Base-by-base conservation (phyloP, 2,797 vertebrate genomes). In the Ataeniobius toweri region DNA sequence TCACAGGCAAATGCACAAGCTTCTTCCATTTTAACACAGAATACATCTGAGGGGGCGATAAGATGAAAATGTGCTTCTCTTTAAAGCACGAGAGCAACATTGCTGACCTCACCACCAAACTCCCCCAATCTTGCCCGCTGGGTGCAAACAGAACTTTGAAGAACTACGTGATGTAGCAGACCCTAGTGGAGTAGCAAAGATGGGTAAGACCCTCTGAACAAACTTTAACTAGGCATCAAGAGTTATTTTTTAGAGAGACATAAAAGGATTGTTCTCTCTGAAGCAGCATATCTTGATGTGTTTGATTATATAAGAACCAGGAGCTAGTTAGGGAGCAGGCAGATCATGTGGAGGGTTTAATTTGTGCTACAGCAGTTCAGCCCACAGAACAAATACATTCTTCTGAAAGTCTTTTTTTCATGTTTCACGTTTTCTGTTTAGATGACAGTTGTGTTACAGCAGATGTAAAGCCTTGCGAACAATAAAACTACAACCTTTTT, bases 21-120 rank as follows among this genome's bases (percentile, higher is more conserved):
- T 12, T 67, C 65, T 67, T 67, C 65, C 39, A 24, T 67, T 67
- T 12, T 67, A 39, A 67, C 65, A 67, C 65, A 67, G 22, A 67
- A 41, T 41, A 67, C 39, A 67, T 67, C 39, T n/a, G 8, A 67
- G 20, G 18, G 7, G 41, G 65, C 6, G 22, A 41, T 22, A 67
- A 12, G 20, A 67, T 24, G 20, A 67, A 55, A 44, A 67, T 67
- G 20, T 67, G 65, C 41, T 67, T 67, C 65, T 65, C 6, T 67
- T 44, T n/a, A 36, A 10, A 44, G 1, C 53, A 55, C 2, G 20
- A 24, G 53, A 50, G 12, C 28, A 3, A 8, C 16, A 14, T 63
- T 63, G 28, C 28, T 63, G 59, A 63, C 26, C 6, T 36, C 59
- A 36, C 18, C 59, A 63, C 28, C 28, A 63, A 36, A 63, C 6